A percentile compares a stretch with the other conserved stretches of the same genome.
Conservation (phyloP, 2,888 invertebrate genomes). For the Gordius sp. region DNA sequence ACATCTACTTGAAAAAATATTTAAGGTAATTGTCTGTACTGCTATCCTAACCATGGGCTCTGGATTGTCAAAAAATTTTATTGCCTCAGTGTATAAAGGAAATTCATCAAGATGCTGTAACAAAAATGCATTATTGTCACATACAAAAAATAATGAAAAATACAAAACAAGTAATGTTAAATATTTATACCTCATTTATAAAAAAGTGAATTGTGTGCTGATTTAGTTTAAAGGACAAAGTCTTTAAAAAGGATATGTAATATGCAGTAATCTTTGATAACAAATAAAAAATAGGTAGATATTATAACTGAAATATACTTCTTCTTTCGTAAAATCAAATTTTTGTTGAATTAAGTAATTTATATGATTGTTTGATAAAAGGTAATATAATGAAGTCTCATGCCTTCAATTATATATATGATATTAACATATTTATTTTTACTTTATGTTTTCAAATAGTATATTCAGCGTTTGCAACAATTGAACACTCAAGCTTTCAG, state of each 20-base stretch:
- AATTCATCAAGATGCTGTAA: conserved; percentile 83
- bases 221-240: conserved; percentile 80
- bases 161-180: no score
- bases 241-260: conserved; percentile 94
- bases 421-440: conserved; percentile 27
- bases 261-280: conserved; percentile 60
- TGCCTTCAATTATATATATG: conserved; percentile 18
- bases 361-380: conserved; percentile 94
- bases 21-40: conserved; percentile 77
- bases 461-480: conserved; percentile 89
- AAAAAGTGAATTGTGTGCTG: conserved; percentile 96
- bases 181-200: conserved; percentile 72
- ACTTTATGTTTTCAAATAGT: conserved; percentile 89
- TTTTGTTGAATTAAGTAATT: conserved; percentile 97
- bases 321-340: conserved; percentile 97
- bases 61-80: conserved; percentile 93
- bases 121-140: no score
- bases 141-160: no score
- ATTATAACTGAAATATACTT: conserved; percentile 34
- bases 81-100: conserved; percentile 89
- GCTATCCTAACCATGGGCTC: conserved; percentile 98
- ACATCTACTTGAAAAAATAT: conserved; percentile 46
- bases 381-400: conserved; percentile 50
- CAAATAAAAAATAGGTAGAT: conserved; percentile 15
- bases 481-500: conserved; percentile 87